Evolutionary conservation across 2,113 vertebrate genomes (phyloP), one percentile per base, ranked within the genome.

Genomic region (Gallinago media): DNA sequence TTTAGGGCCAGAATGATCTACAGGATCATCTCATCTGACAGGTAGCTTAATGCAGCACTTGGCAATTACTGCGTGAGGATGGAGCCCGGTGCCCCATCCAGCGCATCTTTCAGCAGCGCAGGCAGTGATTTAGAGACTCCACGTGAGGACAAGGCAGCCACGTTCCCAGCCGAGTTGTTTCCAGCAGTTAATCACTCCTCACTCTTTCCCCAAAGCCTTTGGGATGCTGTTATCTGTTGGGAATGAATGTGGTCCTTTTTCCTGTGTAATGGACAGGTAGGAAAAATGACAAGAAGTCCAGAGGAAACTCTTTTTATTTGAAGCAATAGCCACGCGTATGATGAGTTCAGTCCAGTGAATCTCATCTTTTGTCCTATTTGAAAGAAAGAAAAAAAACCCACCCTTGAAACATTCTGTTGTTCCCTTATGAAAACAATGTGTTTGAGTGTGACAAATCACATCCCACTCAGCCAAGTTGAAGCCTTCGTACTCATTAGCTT

Each of bases 401-500:
- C 15, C 62, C 66, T 70, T 7, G 66, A 91, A 93, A 59, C 47
- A 34, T 36, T 44, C 74, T 58, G 74, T 58, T 85, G 49, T 85
- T 94, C 72, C 63, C 21, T 9, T 21, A 14, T n/a, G 70, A 85
- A 96, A 92, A 93, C 67, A 91, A 74, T 74, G 71, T 40, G 25
- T 81, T 55, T 25, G 76, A 94, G 89, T 75, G 47, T 94, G 92
- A 96, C 81, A 96, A 96, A 96, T 93, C 80, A 3, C 91, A 84
- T 80, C 92, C 92, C 72, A 85, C 94, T 91, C 92, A 92, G 55
- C 54, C 80, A 38, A 92, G 89, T 55, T 36, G 32, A 74, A 89
- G 76, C 40, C 66, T 88, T 78, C 2, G 7, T 72, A 5, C 77
- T 94, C 67, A 25, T 88, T 77, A 87, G 50, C 86, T 95, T 88